Conservation (phyloP, 1,140 invertebrate genomes). For the Penaeus indicus region DNA sequence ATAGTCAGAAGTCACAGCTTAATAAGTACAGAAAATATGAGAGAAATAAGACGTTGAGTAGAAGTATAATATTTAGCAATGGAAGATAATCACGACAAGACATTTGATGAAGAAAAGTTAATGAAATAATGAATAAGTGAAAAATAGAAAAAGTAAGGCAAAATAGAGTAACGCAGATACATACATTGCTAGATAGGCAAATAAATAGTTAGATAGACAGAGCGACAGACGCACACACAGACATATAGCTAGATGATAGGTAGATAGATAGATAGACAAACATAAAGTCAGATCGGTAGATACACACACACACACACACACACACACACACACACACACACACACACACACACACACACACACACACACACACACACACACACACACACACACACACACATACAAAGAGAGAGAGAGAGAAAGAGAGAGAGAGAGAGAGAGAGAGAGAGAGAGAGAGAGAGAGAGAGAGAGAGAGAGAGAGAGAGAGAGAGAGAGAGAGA, state of each 20-base stretch:
- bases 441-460: not conserved
- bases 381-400: constrained; percentile 26
- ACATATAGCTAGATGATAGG: not conserved
- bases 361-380: constrained; percentile 1
- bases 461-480: not conserved
- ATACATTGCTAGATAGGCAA: not conserved
- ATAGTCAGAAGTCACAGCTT: too few relatives aligned
- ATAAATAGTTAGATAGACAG: not conserved
- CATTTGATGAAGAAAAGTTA: too few relatives aligned
- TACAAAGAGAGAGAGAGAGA: not conserved
- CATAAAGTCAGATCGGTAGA: not conserved
- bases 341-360: not conserved
- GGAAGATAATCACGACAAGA: too few relatives aligned
- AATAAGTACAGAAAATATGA: too few relatives aligned
- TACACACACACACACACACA: not conserved
- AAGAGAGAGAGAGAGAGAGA: not conserved
- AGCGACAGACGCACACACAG: not conserved
- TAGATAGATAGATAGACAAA: not conserved
- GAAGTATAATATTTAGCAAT: too few relatives aligned
- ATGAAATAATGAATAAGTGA: too few relatives aligned
- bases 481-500: too few relatives aligned
- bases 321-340: not conserved
- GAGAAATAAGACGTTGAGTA: too few relatives aligned
- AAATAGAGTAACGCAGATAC: not conserved
- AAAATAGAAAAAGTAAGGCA: not conserved